These are phyloP conservation scores for Drosophila robusta DNA, from an alignment of 2,888 invertebrate species.

Conservation along the genomic window DNA sequence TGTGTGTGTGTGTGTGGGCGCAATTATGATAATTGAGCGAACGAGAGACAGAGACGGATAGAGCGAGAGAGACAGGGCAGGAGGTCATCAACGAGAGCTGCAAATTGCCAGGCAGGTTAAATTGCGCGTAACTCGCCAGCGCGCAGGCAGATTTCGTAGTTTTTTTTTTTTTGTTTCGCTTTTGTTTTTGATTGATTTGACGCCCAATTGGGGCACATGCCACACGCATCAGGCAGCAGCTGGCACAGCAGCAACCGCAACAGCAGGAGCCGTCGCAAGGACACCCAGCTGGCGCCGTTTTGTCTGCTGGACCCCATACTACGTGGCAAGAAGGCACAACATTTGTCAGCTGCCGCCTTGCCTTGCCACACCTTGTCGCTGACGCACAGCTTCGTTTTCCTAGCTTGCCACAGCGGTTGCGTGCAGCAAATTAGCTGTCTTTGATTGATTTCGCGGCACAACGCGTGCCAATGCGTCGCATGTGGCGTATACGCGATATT, in stretches of 20 bases:
- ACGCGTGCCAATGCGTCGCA: constrained; percentile 17
- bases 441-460: constrained; percentile 69
- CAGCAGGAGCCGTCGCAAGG: constrained; percentile 29
- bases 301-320: constrained; percentile 43
- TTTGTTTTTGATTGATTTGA: constrained; percentile 52
- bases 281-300: constrained; percentile 39
- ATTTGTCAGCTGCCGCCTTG: constrained; percentile 1
- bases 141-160: constrained; percentile 44
- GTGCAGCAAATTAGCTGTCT: constrained; percentile 66
- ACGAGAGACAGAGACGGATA: constrained; percentile 10
- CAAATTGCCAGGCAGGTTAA: constrained; percentile 71
- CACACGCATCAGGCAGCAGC: constrained; percentile 15
- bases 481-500: constrained; percentile 43
- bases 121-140: constrained; percentile 69
- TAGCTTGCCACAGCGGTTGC: constrained; percentile 62
- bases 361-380: constrained; percentile 54
- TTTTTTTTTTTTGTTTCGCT: not conserved
- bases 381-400: constrained; percentile 31
- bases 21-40: constrained; percentile 77
- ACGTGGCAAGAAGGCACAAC: constrained; percentile 4
- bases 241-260: not conserved
- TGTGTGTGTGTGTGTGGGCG: constrained; percentile 33
- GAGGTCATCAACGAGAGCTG: constrained; percentile 17
- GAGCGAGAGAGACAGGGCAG: not conserved
- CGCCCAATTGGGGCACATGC: constrained; percentile 48